Conservation (phyloP, 2,113 vertebrate species). For the Lagopus muta region DNA sequence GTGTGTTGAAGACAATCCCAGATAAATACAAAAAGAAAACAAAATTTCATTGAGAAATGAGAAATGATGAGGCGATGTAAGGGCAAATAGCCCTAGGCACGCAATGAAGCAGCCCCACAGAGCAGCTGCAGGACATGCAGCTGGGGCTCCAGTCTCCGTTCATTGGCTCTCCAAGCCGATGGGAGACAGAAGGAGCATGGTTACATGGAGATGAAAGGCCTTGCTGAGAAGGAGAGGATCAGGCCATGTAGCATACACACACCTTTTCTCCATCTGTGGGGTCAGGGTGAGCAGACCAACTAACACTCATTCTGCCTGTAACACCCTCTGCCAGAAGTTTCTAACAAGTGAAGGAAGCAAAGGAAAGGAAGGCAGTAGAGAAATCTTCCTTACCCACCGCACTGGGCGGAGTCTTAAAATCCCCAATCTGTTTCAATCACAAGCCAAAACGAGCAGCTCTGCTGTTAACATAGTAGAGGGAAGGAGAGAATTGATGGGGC, state of each 20-base stretch:
- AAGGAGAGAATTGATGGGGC: background rate
- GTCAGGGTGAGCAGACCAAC: background rate
- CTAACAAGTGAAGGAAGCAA: fast-evolving
- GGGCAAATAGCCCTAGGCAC: background rate
- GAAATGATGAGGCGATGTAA: background rate
- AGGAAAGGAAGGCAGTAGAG: background rate
- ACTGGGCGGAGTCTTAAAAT: background rate
- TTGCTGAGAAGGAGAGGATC: background rate
- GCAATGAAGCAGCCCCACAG: background rate
- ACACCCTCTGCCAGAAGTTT: background rate
- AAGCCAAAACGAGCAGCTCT: background rate
- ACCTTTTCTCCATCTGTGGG: background rate
- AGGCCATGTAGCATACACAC: background rate
- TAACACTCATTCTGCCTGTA: background rate
- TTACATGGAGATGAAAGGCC: background rate
- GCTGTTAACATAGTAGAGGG: background rate
- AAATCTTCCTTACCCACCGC: background rate
- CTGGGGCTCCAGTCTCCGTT: background rate
- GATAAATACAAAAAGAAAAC: background rate
- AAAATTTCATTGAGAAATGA: background rate
- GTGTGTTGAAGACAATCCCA: background rate
- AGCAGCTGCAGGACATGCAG: background rate
- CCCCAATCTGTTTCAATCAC: background rate
- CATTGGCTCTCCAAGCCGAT: fast-evolving
- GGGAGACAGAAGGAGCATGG: background rate